These are phyloP conservation scores for Xiphophorus maculatus DNA, from an alignment of 2,113 vertebrate species.

Conservation along the genomic window DNA sequence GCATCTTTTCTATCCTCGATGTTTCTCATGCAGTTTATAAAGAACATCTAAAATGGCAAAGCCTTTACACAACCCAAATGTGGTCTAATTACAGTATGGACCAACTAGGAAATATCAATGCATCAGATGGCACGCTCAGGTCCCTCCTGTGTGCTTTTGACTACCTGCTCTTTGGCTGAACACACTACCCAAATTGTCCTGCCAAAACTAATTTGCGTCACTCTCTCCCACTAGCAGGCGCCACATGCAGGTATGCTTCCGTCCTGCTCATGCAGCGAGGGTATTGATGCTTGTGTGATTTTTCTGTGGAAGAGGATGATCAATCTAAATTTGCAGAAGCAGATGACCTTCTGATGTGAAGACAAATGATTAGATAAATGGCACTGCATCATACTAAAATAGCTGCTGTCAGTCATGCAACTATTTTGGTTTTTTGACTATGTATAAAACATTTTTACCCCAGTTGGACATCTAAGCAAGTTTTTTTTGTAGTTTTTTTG, in stretches of 20 bases:
- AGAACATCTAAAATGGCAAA: constrained; percentile 7
- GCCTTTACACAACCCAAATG: constrained; percentile 4
- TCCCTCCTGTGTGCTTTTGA: constrained; percentile 52
- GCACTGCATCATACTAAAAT: too few relatives aligned
- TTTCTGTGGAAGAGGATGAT: background rate
- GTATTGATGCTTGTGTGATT: background rate
- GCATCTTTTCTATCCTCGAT: constrained; percentile 28
- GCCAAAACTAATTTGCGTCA: constrained; percentile 66
- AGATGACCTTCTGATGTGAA: too few relatives aligned
- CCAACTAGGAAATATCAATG: constrained; percentile 33
- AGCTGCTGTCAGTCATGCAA: too few relatives aligned
- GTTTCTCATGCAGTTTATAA: constrained; percentile 16
- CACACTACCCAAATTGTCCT: constrained; percentile 50
- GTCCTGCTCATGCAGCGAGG: constrained; percentile 11
- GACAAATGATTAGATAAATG: too few relatives aligned
- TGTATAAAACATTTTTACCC: too few relatives aligned
- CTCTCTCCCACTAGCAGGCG: constrained; percentile 43
- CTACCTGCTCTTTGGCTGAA: constrained; percentile 63
- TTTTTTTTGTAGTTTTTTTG: too few relatives aligned
- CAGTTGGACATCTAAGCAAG: too few relatives aligned
- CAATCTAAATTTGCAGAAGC: background rate
- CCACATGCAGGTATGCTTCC: constrained; percentile 56
- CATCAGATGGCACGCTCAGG: constrained; percentile 41
- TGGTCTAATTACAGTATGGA: constrained; percentile 22
- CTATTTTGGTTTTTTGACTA: too few relatives aligned